Conservation (phyloP, 2,113 vertebrate species). For the Globicephala melas region DNA sequence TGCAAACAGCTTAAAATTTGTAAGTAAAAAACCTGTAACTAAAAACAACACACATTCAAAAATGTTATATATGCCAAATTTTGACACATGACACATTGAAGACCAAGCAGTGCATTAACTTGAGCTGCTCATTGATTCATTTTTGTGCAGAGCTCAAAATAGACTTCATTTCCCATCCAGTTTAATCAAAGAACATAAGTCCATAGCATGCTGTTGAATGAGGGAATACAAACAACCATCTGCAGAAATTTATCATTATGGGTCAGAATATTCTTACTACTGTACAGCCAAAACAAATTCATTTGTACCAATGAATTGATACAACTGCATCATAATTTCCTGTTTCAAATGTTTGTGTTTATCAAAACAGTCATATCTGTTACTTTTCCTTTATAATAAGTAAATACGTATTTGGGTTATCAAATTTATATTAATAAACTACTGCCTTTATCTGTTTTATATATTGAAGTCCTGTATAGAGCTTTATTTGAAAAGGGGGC, state of each 20-base stretch:
- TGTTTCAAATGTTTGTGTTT: constrained; percentile 8
- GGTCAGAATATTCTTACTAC: not conserved
- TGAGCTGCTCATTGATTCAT: not conserved
- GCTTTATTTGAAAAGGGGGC: not conserved
- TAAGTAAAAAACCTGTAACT: not conserved
- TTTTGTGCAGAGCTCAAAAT: constrained; percentile 3
- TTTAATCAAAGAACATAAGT: not conserved
- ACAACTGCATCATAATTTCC: not conserved
- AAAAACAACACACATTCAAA: not conserved
- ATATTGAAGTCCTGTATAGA: not conserved
- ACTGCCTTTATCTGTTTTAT: not conserved
- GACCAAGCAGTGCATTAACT: not conserved
- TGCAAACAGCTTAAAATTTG: not conserved
- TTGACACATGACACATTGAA: not conserved
- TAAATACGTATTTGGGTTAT: not conserved
- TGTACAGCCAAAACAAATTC: constrained; percentile 32
- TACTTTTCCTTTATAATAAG: not conserved
- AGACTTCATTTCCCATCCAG: not conserved
- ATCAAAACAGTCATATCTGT: not conserved
- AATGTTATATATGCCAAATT: not conserved
- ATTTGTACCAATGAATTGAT: not conserved
- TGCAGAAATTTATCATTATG: not conserved
- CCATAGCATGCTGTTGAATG: not conserved
- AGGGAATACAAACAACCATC: not conserved
- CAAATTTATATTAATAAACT: not conserved